Base-by-base conservation (phyloP, 92 coral and sea anemone species). In the Nematostella vectensis region DNA sequence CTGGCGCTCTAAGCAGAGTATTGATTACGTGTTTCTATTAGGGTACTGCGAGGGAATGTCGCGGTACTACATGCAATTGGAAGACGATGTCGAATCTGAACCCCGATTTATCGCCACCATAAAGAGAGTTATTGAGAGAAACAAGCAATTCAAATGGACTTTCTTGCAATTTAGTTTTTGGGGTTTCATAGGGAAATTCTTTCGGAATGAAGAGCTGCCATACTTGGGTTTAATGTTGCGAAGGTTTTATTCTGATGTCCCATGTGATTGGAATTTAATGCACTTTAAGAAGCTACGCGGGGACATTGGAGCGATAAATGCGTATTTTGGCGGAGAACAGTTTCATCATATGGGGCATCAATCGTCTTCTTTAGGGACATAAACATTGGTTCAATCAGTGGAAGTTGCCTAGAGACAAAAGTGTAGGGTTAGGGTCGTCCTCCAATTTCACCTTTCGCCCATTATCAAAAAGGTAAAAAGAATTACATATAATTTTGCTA, bases 1-100 rank as follows among this genome's bases (percentile, higher is more conserved):
- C 43, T 91, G 98, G 98, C 96, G 98, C 0, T 76, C 98, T 0
- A 91, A 91, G 39, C 98, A 91, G 27, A 48, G 58, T 38, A 74
- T 91, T 47, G 98, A 91, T 23, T 74, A 87, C 27, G 83, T 67
- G 1, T 91, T 82, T 37, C 45, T 91, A 29, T 74, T 91, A 69
- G 68, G 74, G 36, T 91, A 87, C 68, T 55, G 88, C 29, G 72
- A 86, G 24, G 73, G 61, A 21, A 57, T 91, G 3, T 74, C 96
- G 0, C 63, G 71, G 19, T 86, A 81, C 48, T 91, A 91, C 38
- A 50, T 91, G 23, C 98, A 91, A 13, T 66, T 91, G 36, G 98
- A 91, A 54, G 98, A 91, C 42, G 98, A 91, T 69, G 85, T 91
- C 27, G 60, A 45, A n/a, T 59, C 85, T 4, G 57, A 43, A 37